Percentiles rank a stretch among this genome's conserved stretches.
phyloP scores from a whole-genome alignment of 1,140 invertebrate genomes.

The Thereuonema tuberculata region DNA sequence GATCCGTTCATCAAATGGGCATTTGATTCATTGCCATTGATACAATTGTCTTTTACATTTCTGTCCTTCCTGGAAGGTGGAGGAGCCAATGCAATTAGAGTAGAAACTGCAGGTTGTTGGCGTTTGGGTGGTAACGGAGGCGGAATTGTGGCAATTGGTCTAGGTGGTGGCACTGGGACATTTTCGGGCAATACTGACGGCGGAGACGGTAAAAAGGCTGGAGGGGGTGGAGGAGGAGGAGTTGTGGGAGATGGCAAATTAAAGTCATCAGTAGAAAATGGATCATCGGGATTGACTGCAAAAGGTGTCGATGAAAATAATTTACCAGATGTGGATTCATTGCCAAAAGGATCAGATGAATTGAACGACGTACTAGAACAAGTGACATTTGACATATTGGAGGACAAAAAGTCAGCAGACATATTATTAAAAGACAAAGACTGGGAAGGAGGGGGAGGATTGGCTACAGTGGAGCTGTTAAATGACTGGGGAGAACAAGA shows the following conservation, averaged over 20 bases:
- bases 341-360: neutral
- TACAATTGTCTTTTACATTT: neutral
- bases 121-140: neutral
- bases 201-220: constrained; percentile 11
- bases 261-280: neutral
- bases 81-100: constrained; percentile 1
- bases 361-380: neutral
- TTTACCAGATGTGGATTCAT: too few relatives aligned
- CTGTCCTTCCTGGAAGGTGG: neutral
- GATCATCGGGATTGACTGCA: neutral
- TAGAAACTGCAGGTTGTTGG: neutral
- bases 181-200: constrained; percentile 12
- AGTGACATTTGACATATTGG: neutral
- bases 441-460: constrained; percentile 11
- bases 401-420: neutral
- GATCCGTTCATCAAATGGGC: neutral
- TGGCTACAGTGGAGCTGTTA: neutral
- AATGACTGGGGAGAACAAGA: neutral
- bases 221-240: constrained; percentile 16
- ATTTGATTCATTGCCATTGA: neutral
- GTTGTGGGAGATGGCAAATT: constrained; percentile 2
- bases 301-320: too few relatives aligned
- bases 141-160: constrained; percentile 9
- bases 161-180: constrained; percentile 11
- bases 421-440: neutral